These are phyloP conservation scores for Diachasmimorpha longicaudata DNA, from an alignment of 1,140 invertebrate species.

Conservation along the genomic window DNA sequence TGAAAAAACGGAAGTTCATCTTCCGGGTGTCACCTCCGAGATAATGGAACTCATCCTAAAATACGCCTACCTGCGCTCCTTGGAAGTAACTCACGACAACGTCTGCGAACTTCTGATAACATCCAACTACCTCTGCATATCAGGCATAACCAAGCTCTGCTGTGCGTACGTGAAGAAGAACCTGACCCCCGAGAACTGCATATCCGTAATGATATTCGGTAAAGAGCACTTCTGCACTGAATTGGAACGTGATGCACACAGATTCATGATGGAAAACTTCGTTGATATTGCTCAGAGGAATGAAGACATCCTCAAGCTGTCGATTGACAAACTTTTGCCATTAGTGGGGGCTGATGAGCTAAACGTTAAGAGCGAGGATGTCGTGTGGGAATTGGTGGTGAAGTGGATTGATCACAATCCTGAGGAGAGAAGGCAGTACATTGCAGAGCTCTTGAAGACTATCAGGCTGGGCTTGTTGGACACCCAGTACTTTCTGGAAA, in stretches of 20 bases:
- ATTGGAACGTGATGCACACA: slow-evolving; percentile 71
- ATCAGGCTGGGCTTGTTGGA: slow-evolving; percentile 85
- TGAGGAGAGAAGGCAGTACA: slow-evolving; percentile 68
- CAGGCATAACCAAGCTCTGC: slow-evolving; percentile 78
- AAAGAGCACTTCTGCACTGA: slow-evolving; percentile 75
- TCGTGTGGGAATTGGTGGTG: slow-evolving; percentile 70
- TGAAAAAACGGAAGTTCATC: slow-evolving; percentile 72
- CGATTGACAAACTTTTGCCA: slow-evolving; percentile 71
- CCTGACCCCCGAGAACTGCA: slow-evolving; percentile 77
- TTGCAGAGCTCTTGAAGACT: slow-evolving; percentile 77
- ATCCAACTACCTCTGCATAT: slow-evolving; percentile 81
- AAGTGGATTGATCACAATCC: slow-evolving; percentile 72
- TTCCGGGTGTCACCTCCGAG: slow-evolving; percentile 77
- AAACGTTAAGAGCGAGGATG: slow-evolving; percentile 71
- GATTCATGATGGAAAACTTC: slow-evolving; percentile 77
- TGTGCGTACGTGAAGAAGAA: slow-evolving; percentile 73
- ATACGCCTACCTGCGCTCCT: slow-evolving; percentile 80
- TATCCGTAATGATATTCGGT: slow-evolving; percentile 73
- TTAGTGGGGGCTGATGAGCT: slow-evolving; percentile 75
- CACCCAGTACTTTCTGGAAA: slow-evolving; percentile 78
- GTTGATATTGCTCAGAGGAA: slow-evolving; percentile 71
- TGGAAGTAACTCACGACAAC: slow-evolving; percentile 75
- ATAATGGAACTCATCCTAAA: slow-evolving; percentile 79
- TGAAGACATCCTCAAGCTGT: slow-evolving; percentile 74
- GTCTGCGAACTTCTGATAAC: slow-evolving; percentile 77